Conservation (phyloP, 1,140 invertebrate species). For the Apis florea region DNA sequence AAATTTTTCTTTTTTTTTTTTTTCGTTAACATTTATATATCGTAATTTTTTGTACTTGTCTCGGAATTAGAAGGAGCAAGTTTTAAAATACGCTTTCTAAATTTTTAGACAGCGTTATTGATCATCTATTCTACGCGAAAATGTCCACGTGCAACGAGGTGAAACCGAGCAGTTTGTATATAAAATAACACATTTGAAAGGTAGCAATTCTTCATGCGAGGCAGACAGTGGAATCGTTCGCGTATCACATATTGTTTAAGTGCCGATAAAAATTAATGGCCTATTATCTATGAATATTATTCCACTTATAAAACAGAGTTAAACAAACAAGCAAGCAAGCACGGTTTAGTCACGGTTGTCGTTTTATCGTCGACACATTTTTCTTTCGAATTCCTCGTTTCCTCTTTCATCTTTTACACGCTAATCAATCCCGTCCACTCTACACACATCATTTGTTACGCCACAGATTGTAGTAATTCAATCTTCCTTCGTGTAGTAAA, state of each 20-base stretch:
- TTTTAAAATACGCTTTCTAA: not conserved
- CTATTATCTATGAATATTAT: conserved; percentile 52
- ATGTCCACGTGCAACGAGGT: not conserved
- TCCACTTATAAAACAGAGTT: conserved; percentile 43
- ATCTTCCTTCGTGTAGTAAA: not conserved
- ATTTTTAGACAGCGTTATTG: not conserved
- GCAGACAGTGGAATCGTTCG: conserved; percentile 26
- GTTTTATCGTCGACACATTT: conserved; percentile 45
- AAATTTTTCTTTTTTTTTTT: too few relatives aligned
- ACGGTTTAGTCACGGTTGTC: conserved; percentile 42
- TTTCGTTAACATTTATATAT: too few relatives aligned
- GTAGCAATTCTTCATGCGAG: not conserved
- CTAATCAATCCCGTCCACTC: not conserved
- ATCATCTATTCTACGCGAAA: not conserved
- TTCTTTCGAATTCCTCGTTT: conserved; percentile 12
- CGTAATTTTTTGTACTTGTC: too few relatives aligned
- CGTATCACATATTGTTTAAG: conserved; percentile 33
- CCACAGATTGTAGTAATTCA: too few relatives aligned
- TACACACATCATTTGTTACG: conserved; percentile 9
- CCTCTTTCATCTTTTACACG: conserved; percentile 8
- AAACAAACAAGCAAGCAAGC: conserved; percentile 40
- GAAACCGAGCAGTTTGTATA: not conserved
- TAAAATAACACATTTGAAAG: not conserved
- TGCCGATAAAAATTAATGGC: conserved; percentile 58
- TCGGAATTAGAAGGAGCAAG: not conserved